These are phyloP conservation scores for Xenentodon cancila DNA, from an alignment of 2,797 vertebrate species.

Conservation along the genomic window DNA sequence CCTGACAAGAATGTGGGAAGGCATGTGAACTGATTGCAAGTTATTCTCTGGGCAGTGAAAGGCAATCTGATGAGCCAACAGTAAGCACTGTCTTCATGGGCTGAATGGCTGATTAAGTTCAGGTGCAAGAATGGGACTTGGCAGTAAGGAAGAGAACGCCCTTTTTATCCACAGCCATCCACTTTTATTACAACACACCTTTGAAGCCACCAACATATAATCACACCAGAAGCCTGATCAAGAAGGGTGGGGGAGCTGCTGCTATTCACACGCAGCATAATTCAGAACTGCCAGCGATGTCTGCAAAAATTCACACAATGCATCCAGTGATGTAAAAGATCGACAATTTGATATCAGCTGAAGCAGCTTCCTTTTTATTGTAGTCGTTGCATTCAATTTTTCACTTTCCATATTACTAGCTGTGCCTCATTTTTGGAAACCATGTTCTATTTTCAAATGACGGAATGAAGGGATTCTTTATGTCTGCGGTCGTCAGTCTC, in stretches of 20 bases:
- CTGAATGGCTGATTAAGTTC: conserved; percentile 72
- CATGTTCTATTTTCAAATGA: conserved; percentile 54
- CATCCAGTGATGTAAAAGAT: conserved; percentile 60
- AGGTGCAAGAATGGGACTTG: conserved; percentile 63
- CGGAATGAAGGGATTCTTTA: conserved; percentile 59
- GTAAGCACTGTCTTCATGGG: conserved; percentile 66
- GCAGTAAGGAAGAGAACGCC: conserved; percentile 61
- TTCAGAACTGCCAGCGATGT: conserved; percentile 53
- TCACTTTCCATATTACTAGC: conserved; percentile 33
- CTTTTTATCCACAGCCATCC: conserved; percentile 69
- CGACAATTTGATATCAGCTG: conserved; percentile 70
- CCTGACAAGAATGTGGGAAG: conserved; percentile 55
- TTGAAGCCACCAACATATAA: conserved; percentile 65
- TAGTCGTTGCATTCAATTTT: conserved; percentile 15
- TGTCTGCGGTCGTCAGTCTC: conserved; percentile 39
- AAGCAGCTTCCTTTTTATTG: conserved; percentile 30
- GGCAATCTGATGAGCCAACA: conserved; percentile 71
- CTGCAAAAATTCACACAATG: conserved; percentile 29
- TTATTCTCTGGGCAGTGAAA: conserved; percentile 73
- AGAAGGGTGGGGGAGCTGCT: conserved; percentile 31
- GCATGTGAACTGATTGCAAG: conserved; percentile 76
- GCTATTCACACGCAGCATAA: conserved; percentile 42
- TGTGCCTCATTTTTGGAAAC: conserved; percentile 36
- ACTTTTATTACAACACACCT: conserved; percentile 71
- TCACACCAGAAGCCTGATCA: conserved; percentile 65